phyloP scores from a whole-genome alignment of 2,888 invertebrate genomes.

The Drosophila putrida region DNA sequence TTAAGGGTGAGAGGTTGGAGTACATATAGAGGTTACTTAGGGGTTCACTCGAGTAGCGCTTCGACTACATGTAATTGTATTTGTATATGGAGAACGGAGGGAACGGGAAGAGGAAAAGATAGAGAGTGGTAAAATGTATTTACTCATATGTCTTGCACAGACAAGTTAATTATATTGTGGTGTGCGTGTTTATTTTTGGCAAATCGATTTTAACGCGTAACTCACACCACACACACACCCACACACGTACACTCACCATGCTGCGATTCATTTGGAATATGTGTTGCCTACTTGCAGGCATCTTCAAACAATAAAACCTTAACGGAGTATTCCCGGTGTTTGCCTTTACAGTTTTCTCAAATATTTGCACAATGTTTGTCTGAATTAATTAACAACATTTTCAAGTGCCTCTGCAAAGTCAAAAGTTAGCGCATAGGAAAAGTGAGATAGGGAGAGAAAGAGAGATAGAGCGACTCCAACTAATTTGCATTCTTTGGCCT shows the following conservation, averaged over 20 bases:
- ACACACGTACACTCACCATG: constrained; percentile 13
- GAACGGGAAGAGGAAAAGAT: too few relatives aligned
- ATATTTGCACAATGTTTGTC: constrained; percentile 78
- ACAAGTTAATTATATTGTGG: constrained; percentile 80
- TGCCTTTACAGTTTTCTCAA: constrained; percentile 55
- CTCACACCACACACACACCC: constrained; percentile 15
- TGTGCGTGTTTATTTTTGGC: constrained; percentile 71
- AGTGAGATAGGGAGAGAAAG: not conserved
- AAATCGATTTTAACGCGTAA: constrained; percentile 74
- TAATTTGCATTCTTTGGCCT: constrained; percentile 60
- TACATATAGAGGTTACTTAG: constrained; percentile 36
- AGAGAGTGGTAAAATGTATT: constrained; percentile 54
- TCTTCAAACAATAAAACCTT: constrained; percentile 41
- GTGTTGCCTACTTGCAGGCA: constrained; percentile 37
- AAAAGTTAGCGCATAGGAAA: constrained; percentile 12
- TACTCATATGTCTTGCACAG: constrained; percentile 78
- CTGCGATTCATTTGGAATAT: constrained; percentile 30
- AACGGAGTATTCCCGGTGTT: constrained; percentile 20
- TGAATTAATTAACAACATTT: constrained; percentile 77
- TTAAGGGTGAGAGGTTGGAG: constrained; percentile 19
- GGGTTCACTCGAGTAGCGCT: constrained; percentile 22
- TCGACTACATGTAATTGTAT: constrained; percentile 49
- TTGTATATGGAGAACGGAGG: constrained; percentile 23
- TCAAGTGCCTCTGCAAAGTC: constrained; percentile 39
- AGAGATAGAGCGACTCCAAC: constrained; percentile 10